Evolutionary conservation across 2,113 vertebrate genomes (phyloP).

Genomic region (Hemiprocne comata): DNA sequence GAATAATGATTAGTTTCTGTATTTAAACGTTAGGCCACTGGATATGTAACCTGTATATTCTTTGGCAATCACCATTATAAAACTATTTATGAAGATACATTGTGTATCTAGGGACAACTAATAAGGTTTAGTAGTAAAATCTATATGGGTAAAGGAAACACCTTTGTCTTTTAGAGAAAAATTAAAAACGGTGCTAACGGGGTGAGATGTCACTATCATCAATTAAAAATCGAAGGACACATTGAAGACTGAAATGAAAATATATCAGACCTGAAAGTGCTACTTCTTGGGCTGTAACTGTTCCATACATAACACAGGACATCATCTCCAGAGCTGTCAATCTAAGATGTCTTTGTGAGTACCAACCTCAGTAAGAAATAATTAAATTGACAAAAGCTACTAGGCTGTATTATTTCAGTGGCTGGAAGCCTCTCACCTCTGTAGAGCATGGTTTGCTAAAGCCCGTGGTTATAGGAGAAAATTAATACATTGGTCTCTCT

Average conservation of each 20-base stretch:
- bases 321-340: conserved; percentile 14
- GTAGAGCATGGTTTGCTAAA: neutral
- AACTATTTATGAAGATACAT: neutral
- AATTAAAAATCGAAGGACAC: conserved; percentile 11
- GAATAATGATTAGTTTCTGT: neutral
- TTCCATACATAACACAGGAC: neutral
- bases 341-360: neutral
- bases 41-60: neutral
- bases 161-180: conserved; percentile 5
- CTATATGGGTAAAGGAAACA: neutral
- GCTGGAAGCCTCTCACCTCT: conserved; percentile 8
- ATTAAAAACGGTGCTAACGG: neutral
- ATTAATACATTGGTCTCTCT: neutral
- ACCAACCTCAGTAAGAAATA: neutral
- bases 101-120: conserved; percentile 15
- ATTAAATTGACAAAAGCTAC: conserved; percentile 5
- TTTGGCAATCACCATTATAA: neutral
- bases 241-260: conserved; percentile 30
- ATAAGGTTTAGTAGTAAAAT: conserved; percentile 51
- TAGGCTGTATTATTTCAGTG: neutral
- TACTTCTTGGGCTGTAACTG: neutral
- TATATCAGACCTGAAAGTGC: neutral
- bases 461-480: neutral
- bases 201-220: neutral
- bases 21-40: neutral